Evolutionary conservation across 2,888 invertebrate genomes (phyloP), one percentile per base, ranked within the genome.

Genomic region (Erebia palarica): DNA sequence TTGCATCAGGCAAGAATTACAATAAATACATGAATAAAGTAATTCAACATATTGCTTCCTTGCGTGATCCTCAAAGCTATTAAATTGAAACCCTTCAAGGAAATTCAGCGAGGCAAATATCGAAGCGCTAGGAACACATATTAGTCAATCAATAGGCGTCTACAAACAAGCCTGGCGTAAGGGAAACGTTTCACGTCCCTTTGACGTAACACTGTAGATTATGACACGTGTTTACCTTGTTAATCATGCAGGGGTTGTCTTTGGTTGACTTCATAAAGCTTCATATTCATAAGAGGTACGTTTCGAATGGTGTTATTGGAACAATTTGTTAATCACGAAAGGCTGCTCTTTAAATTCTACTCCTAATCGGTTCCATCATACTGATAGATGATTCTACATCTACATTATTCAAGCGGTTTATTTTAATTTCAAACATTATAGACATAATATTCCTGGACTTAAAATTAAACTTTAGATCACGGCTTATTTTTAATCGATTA

Each of bases 91-190:
- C 78, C 75, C 79, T 81, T 80, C 75, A 78, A 84, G 82, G 82
- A 86, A 89, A 85, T 89, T 86, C 87, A 75, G 73, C 74, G 78
- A 74, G 79, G 76, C 74, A 68, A 76, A 70, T 74, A 75, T 75
- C 75, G 80, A 75, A 71, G 77, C 75, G 80, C 80, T 81, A 69
- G 74, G 72, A 69, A 74, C 60, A 72, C 55, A 70, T 47, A 59
- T 66, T 16, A 71, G 82, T 84, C 86, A 91, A 90, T 90, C 90
- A 87, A 90, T 90, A 89, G 82, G 80, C 1, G 27, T 69, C 59
- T 53, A 53, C 21, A 58, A 57, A 66, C 71, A 68, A 66, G 68
- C 70, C 71, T 67, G 61, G 58, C 69, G 67, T 72, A 69, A 69
- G 60, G 57, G 44, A 65, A 69, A 60, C 16, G 63, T 69, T 71